Evolutionary conservation across 2,888 invertebrate species (phyloP).

Genomic region (Lumbricus terrestris): DNA sequence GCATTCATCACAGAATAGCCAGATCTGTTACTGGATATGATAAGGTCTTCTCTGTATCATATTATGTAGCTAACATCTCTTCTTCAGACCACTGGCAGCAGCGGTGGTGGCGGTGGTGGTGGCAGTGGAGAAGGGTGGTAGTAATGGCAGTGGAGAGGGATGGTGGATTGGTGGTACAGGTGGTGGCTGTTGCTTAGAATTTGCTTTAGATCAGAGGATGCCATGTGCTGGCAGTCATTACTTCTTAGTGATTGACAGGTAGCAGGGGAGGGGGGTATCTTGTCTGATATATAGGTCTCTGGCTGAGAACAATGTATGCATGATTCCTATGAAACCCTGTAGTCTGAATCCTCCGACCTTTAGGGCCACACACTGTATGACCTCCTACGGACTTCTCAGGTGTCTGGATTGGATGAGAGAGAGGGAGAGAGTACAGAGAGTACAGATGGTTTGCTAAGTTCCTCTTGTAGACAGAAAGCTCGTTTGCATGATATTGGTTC

Average conservation of each 20-base stretch:
- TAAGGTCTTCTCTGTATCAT: background rate
- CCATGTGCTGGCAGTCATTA: background rate
- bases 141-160: background rate
- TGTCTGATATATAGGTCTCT: background rate
- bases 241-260: background rate
- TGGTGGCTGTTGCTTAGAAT: background rate
- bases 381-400: background rate
- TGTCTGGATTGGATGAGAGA: background rate
- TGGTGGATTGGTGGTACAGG: too few relatives aligned
- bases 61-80: slow-evolving; percentile 3
- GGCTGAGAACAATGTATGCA: background rate
- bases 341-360: background rate
- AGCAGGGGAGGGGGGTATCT: background rate
- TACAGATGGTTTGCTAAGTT: background rate
- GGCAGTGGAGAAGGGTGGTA: background rate
- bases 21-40: background rate
- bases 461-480: background rate
- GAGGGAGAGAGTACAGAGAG: too few relatives aligned
- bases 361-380: background rate
- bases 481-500: too few relatives aligned
- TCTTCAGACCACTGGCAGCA: background rate
- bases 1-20: background rate
- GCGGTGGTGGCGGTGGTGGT: too few relatives aligned
- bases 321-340: background rate
- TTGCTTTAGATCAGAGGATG: background rate